These are phyloP conservation scores for Vanessa cardui DNA, from an alignment of 2,888 invertebrate species.

Conservation along the genomic window DNA sequence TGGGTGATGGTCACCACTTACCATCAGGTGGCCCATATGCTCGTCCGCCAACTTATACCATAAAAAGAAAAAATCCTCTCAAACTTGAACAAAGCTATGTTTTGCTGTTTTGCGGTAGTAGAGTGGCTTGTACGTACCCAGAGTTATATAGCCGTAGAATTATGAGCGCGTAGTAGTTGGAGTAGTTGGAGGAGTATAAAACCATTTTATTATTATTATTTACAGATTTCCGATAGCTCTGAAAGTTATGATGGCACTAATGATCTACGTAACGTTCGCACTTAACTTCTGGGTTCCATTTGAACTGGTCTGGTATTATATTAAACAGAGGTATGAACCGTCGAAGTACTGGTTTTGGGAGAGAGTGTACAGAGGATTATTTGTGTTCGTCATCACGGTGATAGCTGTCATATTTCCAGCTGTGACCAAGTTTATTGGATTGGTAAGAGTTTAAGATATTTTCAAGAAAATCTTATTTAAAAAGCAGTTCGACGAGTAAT, in stretches of 20 bases:
- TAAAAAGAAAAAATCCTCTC: too few relatives aligned
- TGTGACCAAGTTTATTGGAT: constrained; percentile 53
- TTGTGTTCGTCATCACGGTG: constrained; percentile 46
- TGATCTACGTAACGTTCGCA: constrained; percentile 54
- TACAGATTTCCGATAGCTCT: constrained; percentile 53
- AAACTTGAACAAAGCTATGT: too few relatives aligned
- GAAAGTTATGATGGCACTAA: constrained; percentile 53
- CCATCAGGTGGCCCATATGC: too few relatives aligned
- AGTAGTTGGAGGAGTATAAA: too few relatives aligned
- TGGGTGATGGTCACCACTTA: too few relatives aligned
- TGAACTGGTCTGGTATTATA: constrained; percentile 56
- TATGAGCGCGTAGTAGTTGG: too few relatives aligned
- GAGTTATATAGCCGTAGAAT: too few relatives aligned
- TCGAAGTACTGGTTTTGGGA: constrained; percentile 58
- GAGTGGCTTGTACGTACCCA: too few relatives aligned
- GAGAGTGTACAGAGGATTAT: constrained; percentile 51
- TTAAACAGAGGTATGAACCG: constrained; percentile 45
- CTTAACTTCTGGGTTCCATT: constrained; percentile 62
- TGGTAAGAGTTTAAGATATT: constrained; percentile 48
- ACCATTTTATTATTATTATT: constrained; percentile 21
- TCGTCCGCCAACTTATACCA: too few relatives aligned
- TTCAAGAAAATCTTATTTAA: too few relatives aligned
- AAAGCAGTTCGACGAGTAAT: too few relatives aligned
- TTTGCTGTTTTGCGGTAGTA: too few relatives aligned
- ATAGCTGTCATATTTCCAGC: constrained; percentile 52